phyloP scores from a whole-genome alignment of 1,140 invertebrate species.

The Nasonia longicornis region DNA sequence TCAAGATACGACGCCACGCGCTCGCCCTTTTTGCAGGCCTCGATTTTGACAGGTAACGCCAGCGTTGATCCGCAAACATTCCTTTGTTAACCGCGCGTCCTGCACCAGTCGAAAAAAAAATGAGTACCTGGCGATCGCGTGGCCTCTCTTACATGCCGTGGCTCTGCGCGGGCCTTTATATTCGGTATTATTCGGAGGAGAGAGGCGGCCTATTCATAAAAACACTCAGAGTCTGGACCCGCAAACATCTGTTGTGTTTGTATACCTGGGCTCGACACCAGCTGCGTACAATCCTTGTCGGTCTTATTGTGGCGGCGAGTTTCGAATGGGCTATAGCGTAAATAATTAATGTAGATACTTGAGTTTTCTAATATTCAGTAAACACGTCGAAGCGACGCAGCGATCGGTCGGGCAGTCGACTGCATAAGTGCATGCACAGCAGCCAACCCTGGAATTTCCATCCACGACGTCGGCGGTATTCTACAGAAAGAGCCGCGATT shows the following conservation, averaged over 20 bases:
- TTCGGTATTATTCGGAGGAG: neutral
- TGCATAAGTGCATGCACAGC: no score
- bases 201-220: neutral
- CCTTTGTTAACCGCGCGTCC: neutral
- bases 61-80: constrained; percentile 5
- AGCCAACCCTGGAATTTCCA: no score
- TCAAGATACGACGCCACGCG: constrained; percentile 7
- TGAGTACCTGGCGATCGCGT: neutral
- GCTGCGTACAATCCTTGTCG: neutral
- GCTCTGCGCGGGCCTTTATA: neutral
- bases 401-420: no score
- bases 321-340: neutral
- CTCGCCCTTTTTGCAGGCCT: neutral
- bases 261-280: neutral
- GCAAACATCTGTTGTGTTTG: neutral
- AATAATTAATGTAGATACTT: no score
- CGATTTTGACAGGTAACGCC: constrained; percentile 16
- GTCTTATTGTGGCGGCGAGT: neutral
- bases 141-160: neutral
- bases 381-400: no score
- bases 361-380: no score
- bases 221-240: neutral
- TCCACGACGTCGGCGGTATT: no score
- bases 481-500: no score
- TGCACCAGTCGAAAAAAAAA: neutral